Conservation (phyloP, 2,797 vertebrate species). For the Zalophus californianus region DNA sequence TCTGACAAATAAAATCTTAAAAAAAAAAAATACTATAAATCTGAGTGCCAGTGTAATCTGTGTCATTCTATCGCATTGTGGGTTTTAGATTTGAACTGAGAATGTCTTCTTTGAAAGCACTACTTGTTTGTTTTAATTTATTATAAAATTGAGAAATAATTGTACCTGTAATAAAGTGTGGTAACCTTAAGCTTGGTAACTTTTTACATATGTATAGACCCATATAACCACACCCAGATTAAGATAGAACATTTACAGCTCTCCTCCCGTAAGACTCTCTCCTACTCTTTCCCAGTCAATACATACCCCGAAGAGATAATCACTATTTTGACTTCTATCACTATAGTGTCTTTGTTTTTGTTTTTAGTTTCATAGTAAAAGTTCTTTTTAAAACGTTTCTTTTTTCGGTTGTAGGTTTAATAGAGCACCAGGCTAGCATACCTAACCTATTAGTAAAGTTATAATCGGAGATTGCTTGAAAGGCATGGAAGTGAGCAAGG, state of each 20-base stretch:
- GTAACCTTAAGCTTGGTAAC: conserved; percentile 45
- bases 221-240: background rate
- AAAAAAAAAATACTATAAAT: background rate
- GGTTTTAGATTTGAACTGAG: conserved; percentile 30
- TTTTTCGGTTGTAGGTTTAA: conserved; percentile 53
- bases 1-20: no score
- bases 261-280: background rate
- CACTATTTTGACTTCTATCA: background rate
- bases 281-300: background rate
- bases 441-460: conserved; percentile 3
- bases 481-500: conserved; percentile 8
- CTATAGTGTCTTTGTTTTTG: background rate
- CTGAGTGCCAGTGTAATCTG: background rate
- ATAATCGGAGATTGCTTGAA: conserved; percentile 35
- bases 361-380: conserved; percentile 44
- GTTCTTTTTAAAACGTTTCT: background rate
- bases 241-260: background rate
- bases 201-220: background rate
- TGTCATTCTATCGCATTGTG: background rate
- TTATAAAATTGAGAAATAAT: background rate
- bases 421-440: background rate
- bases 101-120: background rate
- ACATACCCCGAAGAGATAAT: background rate
- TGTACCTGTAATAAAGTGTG: background rate
- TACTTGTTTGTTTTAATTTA: conserved; percentile 22